Evolutionary conservation across 2,888 invertebrate genomes (phyloP), one percentile per base, ranked within the genome.

Genomic region (Augiades crinisus): DNA sequence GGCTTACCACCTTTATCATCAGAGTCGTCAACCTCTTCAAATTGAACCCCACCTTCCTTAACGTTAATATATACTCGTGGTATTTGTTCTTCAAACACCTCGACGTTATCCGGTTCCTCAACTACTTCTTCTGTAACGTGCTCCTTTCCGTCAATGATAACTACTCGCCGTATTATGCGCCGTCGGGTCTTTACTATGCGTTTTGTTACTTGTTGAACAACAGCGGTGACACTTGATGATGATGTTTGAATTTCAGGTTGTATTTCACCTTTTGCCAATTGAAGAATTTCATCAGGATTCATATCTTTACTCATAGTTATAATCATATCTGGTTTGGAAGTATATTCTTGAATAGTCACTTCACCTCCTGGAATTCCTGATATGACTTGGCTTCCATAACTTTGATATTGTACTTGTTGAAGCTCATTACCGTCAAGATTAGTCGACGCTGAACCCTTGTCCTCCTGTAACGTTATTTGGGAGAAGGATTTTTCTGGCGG

Each of bases 101-200:
- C 94, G 3, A 94, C 85, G 72, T 93, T 93, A 67, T 95, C 96
- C 0, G 96, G 96, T 75, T 96, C 96, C 68, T 96, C 96, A 34
- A 96, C 90, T 0, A 96, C 81, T 82, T 96, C 96, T 78, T 96
- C 96, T 5, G 94, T 94, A 0, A 95, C 92, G 55, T 94, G 94
- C 81, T 96, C 96, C 78, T 95, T 94, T 0, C 96, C 96, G 72
- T 96, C 94, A 53, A 96, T 92, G 3, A 96, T 93, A 0, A 94
- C 94, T 2, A 95, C 92, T 59, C 93, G 92, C 47, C 95, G 91
- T 45, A 96, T 94, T 12, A 96, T 94, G 57, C 94, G 92, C 38
- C 94, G 90, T 10, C 93, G 93, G 63, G 94, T 95, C 54, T 93
- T 91, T 3, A 95, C 93, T n/a, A 95, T 92, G 68, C 93, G 91